Evolutionary conservation across 2,888 invertebrate genomes (phyloP).

Genomic region (Clunio marinus): DNA sequence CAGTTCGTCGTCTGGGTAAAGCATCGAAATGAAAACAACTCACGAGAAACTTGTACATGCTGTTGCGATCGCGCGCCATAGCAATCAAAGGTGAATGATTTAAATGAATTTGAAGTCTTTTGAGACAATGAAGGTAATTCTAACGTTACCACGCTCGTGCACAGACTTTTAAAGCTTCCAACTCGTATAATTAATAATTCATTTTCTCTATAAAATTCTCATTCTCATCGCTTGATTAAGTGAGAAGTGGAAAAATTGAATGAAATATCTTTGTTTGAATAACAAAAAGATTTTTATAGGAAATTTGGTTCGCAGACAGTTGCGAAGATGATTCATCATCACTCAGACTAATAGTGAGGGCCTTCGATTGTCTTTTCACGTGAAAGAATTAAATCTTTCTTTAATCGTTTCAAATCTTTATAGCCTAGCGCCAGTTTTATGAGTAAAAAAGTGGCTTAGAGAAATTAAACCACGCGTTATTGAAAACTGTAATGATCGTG

Average conservation of each 20-base stretch:
- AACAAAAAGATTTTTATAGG: too few species aligned
- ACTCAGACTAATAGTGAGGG: too few species aligned
- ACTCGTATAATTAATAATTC: not conserved
- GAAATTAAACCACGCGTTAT: too few species aligned
- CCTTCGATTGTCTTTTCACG: too few species aligned
- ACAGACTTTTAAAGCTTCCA: not conserved
- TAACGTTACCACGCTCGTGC: not conserved
- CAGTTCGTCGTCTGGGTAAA: too few species aligned
- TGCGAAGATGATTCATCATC: conserved; percentile 7
- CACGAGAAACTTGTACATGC: not conserved
- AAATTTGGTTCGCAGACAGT: not conserved
- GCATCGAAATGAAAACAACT: not conserved
- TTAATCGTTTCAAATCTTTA: too few species aligned
- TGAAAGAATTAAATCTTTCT: too few species aligned
- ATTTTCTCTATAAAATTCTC: not conserved
- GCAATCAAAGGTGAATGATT: not conserved
- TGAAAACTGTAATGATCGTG: too few species aligned
- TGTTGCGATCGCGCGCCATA: not conserved
- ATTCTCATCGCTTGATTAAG: not conserved
- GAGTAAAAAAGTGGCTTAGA: too few species aligned
- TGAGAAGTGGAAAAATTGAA: not conserved
- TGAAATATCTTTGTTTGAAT: conserved; percentile 4
- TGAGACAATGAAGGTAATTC: conserved; percentile 2
- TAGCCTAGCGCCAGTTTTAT: too few species aligned
- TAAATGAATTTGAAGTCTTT: not conserved